Percentiles rank a stretch among this genome's conserved stretches.
phyloP scores from a whole-genome alignment of 2,888 invertebrate genomes.

The Axea sp. region DNA sequence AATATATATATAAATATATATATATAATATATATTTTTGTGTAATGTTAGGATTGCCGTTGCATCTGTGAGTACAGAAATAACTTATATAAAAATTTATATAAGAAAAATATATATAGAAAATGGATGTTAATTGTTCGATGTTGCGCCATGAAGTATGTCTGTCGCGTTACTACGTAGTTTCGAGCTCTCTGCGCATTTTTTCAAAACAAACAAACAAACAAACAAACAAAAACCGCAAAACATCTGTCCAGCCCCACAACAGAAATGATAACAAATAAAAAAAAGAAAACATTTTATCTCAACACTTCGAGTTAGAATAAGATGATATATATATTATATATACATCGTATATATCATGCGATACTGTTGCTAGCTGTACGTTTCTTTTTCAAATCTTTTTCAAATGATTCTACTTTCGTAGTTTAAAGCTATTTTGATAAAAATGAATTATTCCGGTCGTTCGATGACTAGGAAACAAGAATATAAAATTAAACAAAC shows the following conservation, averaged over 20 bases:
- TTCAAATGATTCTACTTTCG: conserved; percentile 62
- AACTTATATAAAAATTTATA: conserved; percentile 62
- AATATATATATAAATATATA: conserved; percentile 31
- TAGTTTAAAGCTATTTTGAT: conserved; percentile 67
- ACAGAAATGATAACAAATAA: conserved; percentile 9
- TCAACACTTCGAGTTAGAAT: conserved; percentile 48
- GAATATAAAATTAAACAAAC: conserved; percentile 36
- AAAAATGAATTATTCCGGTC: conserved; percentile 61
- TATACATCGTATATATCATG: conserved; percentile 57
- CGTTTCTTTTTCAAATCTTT: conserved; percentile 62
- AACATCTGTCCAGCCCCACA: conserved; percentile 67
- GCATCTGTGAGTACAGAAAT: conserved; percentile 60
- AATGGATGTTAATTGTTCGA: conserved; percentile 72
- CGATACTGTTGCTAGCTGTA: conserved; percentile 62
- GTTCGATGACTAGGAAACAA: conserved; percentile 58
- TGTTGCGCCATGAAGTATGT: conserved; percentile 68
- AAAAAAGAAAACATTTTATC: conserved; percentile 52
- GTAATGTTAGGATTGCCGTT: conserved; percentile 66
- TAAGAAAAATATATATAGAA: conserved; percentile 64
- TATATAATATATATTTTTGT: conserved; percentile 69
- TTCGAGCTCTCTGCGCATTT: conserved; percentile 60
- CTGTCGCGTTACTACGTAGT: conserved; percentile 64
- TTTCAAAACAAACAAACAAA: conserved; percentile 29
- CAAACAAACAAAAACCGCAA: conserved; percentile 37
- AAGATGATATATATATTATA: conserved; percentile 47